Conservation (phyloP, 2,888 invertebrate genomes). For the Apotomis betuletana region DNA sequence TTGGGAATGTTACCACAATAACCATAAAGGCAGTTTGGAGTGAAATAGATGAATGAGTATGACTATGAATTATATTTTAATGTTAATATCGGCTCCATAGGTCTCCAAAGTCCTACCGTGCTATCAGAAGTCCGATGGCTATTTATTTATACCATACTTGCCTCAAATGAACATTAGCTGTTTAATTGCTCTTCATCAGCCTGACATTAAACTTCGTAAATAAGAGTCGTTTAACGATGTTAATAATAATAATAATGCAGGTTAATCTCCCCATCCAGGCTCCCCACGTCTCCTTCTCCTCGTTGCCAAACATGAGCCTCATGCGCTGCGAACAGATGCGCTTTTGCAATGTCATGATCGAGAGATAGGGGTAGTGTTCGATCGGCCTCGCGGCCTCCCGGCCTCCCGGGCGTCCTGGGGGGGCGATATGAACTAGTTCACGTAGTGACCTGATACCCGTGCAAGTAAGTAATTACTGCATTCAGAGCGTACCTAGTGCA, state of each 20-base stretch:
- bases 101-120: too few species aligned
- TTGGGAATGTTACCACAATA: too few species aligned
- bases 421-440: conserved; percentile 30
- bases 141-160: too few species aligned
- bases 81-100: too few species aligned
- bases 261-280: conserved; percentile 4
- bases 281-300: not conserved
- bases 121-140: too few species aligned
- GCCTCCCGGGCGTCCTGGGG: conserved; percentile 17
- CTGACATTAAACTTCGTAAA: not conserved
- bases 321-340: not conserved
- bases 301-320: conserved; percentile 1
- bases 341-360: not conserved
- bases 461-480: conserved; percentile 8
- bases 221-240: conserved; percentile 26
- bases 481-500: conserved; percentile 8
- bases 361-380: not conserved
- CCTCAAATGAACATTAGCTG: too few species aligned
- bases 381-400: not conserved
- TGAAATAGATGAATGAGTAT: too few species aligned
- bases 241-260: conserved; percentile 11
- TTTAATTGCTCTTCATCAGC: not conserved
- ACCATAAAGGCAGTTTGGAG: too few species aligned
- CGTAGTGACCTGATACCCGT: conserved; percentile 17
- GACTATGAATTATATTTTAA: too few species aligned